Conservation (phyloP, 2,888 invertebrate species). For the Spodoptera littoralis region DNA sequence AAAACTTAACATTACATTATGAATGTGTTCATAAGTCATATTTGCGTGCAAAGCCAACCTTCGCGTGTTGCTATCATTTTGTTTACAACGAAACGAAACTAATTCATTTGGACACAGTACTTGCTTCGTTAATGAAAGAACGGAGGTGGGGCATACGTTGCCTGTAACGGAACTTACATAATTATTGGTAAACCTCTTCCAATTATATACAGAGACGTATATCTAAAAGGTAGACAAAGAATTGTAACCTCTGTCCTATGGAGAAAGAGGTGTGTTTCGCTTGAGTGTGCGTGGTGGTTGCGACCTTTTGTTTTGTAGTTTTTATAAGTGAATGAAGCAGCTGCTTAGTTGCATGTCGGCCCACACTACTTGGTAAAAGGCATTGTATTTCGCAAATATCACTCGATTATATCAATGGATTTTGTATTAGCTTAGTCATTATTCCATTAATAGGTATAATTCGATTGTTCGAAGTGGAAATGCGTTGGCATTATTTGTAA, state of each 20-base stretch:
- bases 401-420: conserved; percentile 45
- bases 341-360: conserved; percentile 64
- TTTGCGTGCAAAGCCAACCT: conserved; percentile 55
- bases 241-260: conserved; percentile 8
- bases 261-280: conserved; percentile 27
- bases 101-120: conserved; percentile 63
- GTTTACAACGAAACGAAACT: conserved; percentile 57
- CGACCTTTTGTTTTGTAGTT: conserved; percentile 23
- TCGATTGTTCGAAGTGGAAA: conserved; percentile 29
- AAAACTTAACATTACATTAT: too few species aligned
- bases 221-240: background rate
- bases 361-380: conserved; percentile 60
- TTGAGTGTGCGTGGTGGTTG: conserved; percentile 16
- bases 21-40: conserved; percentile 18
- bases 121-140: conserved; percentile 73
- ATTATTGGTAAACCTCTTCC: conserved; percentile 71
- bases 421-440: conserved; percentile 36
- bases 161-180: conserved; percentile 76
- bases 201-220: conserved; percentile 20
- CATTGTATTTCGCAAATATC: conserved; percentile 61
- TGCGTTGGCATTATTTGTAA: conserved; percentile 21
- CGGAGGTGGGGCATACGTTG: conserved; percentile 65
- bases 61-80: conserved; percentile 56
- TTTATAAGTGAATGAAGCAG: conserved; percentile 68
- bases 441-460: conserved; percentile 13